Percentiles rank a stretch among this genome's conserved stretches.
phyloP scores from a whole-genome alignment of 1,140 invertebrate species.

The Aphaenogaster rudis region DNA sequence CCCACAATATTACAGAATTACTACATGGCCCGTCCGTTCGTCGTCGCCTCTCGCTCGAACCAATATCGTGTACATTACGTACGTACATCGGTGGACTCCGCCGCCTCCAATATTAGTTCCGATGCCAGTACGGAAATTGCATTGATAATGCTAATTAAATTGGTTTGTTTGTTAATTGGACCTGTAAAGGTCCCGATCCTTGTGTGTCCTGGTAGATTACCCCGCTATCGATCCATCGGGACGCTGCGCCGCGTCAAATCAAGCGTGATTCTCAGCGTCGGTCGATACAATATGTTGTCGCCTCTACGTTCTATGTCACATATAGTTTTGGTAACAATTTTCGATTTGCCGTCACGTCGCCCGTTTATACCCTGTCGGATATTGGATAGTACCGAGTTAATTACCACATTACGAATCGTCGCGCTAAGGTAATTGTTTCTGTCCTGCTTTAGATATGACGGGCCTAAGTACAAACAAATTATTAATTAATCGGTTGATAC shows the following conservation, averaged over 20 bases:
- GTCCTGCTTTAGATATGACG: not conserved
- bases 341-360: conserved; percentile 44
- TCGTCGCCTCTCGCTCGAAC: conserved; percentile 69
- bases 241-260: conserved; percentile 35
- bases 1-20: conserved; percentile 83
- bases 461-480: not conserved
- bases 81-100: conserved; percentile 71
- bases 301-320: conserved; percentile 9
- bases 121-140: conserved; percentile 77
- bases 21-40: conserved; percentile 72
- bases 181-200: conserved; percentile 54
- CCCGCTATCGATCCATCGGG: conserved; percentile 17
- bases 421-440: conserved; percentile 37
- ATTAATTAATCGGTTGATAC: not conserved
- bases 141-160: conserved; percentile 83
- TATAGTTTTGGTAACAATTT: conserved; percentile 47
- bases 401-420: conserved; percentile 39
- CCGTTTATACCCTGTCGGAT: conserved; percentile 30
- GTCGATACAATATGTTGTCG: conserved; percentile 32
- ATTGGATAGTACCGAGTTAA: conserved; percentile 51
- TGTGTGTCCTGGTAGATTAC: conserved; percentile 54
- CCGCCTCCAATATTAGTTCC: conserved; percentile 80
- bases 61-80: conserved; percentile 77
- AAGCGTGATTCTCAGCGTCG: conserved; percentile 21
- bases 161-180: conserved; percentile 75